A percentile compares a stretch with the other conserved stretches of the same genome.
phyloP scores from a whole-genome alignment of 2,797 vertebrate genomes.

The Peromyscus nudipes region DNA sequence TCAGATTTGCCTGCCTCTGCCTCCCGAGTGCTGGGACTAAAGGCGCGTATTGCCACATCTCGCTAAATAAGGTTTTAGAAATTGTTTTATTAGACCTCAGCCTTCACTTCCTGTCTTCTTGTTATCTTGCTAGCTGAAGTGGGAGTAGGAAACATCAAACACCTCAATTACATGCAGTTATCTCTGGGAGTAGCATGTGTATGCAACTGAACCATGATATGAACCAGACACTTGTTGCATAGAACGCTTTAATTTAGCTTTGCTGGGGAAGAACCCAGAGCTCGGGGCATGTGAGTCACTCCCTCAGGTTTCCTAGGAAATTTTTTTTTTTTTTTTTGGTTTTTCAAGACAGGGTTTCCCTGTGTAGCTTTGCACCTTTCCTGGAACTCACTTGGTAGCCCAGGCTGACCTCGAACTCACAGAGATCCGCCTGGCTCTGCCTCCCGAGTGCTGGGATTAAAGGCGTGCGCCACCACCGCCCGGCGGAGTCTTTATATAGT shows the following conservation, averaged over 20 bases:
- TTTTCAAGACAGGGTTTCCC: too few species aligned
- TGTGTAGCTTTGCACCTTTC: too few species aligned
- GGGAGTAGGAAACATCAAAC: not conserved
- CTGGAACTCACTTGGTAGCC: too few species aligned
- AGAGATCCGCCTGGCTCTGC: too few species aligned
- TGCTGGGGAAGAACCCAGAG: not conserved
- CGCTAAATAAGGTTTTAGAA: not conserved
- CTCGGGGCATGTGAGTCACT: too few species aligned
- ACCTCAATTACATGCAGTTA: not conserved
- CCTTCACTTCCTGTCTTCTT: not conserved
- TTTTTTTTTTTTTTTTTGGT: not conserved
- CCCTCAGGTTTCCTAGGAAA: not conserved
- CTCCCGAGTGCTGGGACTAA: not conserved
- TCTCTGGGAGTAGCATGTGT: not conserved
- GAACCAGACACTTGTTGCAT: not conserved
- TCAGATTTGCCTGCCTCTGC: not conserved
- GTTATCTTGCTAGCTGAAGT: not conserved
- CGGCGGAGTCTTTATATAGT: not conserved
- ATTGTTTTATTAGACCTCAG: not conserved
- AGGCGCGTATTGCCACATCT: not conserved
- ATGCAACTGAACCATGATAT: not conserved
- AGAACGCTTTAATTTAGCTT: not conserved
- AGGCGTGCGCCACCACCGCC: too few species aligned
- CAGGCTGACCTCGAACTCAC: too few species aligned
- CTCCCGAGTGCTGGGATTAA: too few species aligned